Evolutionary conservation across 2,113 vertebrate species (phyloP).

Genomic region (Pelvicachromis taeniatus): DNA sequence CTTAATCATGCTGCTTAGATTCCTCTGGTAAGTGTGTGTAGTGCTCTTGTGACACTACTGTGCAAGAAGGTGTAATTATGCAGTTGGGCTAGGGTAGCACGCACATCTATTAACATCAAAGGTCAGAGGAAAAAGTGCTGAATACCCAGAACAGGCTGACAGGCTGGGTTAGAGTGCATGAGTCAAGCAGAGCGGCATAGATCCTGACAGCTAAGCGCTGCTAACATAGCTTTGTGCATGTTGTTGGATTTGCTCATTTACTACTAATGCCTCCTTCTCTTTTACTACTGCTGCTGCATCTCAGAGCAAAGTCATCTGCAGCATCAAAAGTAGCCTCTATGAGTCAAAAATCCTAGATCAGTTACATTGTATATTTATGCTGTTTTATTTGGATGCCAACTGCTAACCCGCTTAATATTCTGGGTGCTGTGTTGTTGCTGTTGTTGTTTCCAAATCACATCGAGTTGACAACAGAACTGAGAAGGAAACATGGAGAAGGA

Average conservation of each 20-base stretch:
- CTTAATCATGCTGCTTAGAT: neutral
- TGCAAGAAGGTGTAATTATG: slow-evolving; percentile 2
- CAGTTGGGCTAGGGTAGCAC: neutral
- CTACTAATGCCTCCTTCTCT: neutral
- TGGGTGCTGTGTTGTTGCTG: neutral
- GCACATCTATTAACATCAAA: neutral
- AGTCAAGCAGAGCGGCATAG: neutral
- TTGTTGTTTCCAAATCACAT: neutral
- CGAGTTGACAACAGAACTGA: neutral
- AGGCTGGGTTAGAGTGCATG: neutral
- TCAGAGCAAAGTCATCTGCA: neutral
- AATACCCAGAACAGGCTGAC: neutral
- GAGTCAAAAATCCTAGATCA: slow-evolving; percentile 4
- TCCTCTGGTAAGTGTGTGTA: neutral
- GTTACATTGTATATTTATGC: slow-evolving; percentile 16
- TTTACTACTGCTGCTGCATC: neutral
- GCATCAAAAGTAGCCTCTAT: neutral
- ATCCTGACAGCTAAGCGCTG: neutral
- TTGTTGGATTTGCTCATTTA: neutral
- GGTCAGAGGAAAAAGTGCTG: slow-evolving; percentile 18
- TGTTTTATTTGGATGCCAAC: slow-evolving; percentile 11
- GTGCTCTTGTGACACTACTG: neutral
- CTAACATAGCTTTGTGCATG: neutral
- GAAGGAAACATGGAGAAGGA: neutral
- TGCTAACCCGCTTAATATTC: slow-evolving; percentile 20